Evolutionary conservation across 2,113 vertebrate genomes (phyloP), one percentile per base, ranked within the genome.

Genomic region (Myocastor coypus): DNA sequence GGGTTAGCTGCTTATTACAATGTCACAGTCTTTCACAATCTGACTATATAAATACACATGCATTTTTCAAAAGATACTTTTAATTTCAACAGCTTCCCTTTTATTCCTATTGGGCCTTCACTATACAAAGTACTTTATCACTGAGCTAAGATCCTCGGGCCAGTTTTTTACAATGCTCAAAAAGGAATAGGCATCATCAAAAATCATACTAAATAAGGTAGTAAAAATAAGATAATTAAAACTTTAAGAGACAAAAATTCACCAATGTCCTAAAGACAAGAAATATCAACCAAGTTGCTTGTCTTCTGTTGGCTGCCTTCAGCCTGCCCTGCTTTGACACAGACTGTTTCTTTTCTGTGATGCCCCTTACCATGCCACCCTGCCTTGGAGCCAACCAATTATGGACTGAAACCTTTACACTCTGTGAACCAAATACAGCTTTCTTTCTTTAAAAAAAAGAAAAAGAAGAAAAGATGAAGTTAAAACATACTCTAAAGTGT

Each of bases 11-110:
- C 28, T 81, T 86, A 91, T 89, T 91, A 68, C 46, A 22, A 83
- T 66, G 12, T 83, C 34, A 91, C 84, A 63, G 59, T 94, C 26
- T 81, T 87, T 77, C 20, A 34, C 50, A 88, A 61, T 82, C 16
- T 82, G 59, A 82, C 66, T 64, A 7, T 34, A 82, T 64, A 78
- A 97, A 77, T 81, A 40, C 80, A 57, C 55, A 37, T 81, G 0
- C 8, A 69, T 91, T 90, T 95, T 95, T 91, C 32, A 94, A 57
- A 52, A 11, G 61, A 61, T 66, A 82, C 3, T 12, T 95, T 95
- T 83, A 87, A 91, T 92, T 84, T 83, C 77, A 97, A 64, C 32
- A 64, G 22, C 77, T 94, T 92, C 66, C 86, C 28, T 88, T 92
- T 59, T 59, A 13, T 50, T 34, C 10, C 63, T 66, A 30, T 55